phyloP scores from a whole-genome alignment of 2,888 invertebrate species.

The Trissolcus japonicus region DNA sequence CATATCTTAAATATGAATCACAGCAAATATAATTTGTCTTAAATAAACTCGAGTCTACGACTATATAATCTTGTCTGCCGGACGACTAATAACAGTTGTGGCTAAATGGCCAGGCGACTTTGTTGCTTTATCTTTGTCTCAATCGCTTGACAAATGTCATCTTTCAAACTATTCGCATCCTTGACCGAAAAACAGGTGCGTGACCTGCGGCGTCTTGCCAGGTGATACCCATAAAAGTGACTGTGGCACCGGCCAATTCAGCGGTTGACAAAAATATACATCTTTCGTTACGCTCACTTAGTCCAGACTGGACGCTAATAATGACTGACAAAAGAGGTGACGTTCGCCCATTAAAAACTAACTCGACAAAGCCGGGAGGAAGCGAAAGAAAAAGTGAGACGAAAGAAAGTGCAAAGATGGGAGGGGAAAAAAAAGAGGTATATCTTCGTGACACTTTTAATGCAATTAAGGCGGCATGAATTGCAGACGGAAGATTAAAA shows the following conservation, averaged over 20 bases:
- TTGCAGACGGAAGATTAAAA: constrained; percentile 41
- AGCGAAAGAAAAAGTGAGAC: neutral
- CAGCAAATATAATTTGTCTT: neutral
- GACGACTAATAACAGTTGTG: constrained; percentile 1
- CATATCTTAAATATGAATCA: neutral
- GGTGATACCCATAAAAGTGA: constrained; percentile 47
- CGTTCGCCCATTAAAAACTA: constrained; percentile 17
- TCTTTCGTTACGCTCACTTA: constrained; percentile 51
- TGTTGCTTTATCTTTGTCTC: neutral
- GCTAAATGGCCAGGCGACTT: constrained; percentile 7
- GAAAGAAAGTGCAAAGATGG: constrained; percentile 2
- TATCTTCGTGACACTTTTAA: constrained; percentile 6
- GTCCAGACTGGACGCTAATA: constrained; percentile 14
- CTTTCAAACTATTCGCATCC: constrained; percentile 22
- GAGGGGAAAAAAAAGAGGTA: constrained; percentile 6
- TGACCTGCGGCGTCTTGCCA: constrained; percentile 41
- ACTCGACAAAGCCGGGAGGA: neutral
- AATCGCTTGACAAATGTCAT: constrained; percentile 30
- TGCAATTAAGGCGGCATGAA: constrained; percentile 25
- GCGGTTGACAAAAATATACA: constrained; percentile 35
- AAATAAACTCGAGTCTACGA: neutral
- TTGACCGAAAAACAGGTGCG: constrained; percentile 52
- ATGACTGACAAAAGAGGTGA: constrained; percentile 28
- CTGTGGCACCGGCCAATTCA: constrained; percentile 27
- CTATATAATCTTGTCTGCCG: neutral